These are phyloP conservation scores for Diachrysia chrysitis DNA, from an alignment of 2,888 invertebrate genomes.

Conservation along the genomic window DNA sequence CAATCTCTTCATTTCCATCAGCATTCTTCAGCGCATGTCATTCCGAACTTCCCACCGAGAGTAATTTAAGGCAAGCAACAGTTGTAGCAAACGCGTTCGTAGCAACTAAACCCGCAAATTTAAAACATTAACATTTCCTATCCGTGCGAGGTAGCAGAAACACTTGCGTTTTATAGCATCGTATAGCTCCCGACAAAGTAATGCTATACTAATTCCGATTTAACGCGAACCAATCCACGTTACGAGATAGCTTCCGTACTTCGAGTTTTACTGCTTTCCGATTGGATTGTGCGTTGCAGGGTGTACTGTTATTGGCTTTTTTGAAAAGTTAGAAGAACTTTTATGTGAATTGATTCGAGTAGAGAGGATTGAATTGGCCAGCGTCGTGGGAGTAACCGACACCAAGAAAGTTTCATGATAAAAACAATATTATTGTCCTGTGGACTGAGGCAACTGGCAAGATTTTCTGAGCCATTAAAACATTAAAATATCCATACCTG, in stretches of 20 bases:
- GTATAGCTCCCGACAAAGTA: constrained; percentile 58
- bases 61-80: neutral
- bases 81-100: neutral
- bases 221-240: constrained; percentile 67
- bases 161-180: constrained; percentile 54
- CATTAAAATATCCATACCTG: neutral
- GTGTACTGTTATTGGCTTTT: constrained; percentile 28
- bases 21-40: neutral
- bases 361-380: neutral
- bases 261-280: constrained; percentile 67
- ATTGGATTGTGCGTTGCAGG: constrained; percentile 59
- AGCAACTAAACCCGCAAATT: neutral
- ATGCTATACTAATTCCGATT: constrained; percentile 72
- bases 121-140: constrained; percentile 23
- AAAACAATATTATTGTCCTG: neutral
- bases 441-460: neutral
- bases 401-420: constrained; percentile 6
- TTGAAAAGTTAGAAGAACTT: neutral
- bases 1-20: constrained; percentile 4
- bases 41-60: constrained; percentile 2
- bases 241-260: constrained; percentile 76
- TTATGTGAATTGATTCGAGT: constrained; percentile 10
- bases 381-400: neutral
- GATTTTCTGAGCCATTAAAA: neutral
- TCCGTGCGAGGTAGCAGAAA: constrained; percentile 37